Conservation (phyloP, 2,797 vertebrate species). For the Semotilus atromaculatus region DNA sequence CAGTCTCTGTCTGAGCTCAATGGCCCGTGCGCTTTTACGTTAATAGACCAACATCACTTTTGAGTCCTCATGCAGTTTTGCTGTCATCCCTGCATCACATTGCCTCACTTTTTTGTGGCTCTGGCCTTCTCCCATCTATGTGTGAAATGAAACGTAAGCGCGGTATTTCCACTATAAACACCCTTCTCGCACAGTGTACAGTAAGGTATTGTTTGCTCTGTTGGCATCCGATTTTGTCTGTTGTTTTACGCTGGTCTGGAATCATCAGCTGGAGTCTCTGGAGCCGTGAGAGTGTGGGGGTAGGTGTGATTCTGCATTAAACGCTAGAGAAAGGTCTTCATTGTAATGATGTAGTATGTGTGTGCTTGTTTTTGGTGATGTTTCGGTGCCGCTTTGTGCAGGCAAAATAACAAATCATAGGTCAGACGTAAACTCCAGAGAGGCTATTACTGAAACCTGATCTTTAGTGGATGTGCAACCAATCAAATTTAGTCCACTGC, state of each 20-base stretch:
- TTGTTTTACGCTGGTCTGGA: conserved; percentile 41
- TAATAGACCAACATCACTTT: conserved; percentile 9
- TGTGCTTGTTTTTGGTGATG: conserved; percentile 28
- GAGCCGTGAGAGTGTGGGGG: conserved; percentile 11
- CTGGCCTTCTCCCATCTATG: background rate
- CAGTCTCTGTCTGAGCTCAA: conserved; percentile 1
- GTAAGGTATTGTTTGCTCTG: conserved; percentile 22
- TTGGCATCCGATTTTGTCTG: conserved; percentile 32
- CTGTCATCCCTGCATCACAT: conserved; percentile 1
- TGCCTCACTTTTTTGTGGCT: background rate
- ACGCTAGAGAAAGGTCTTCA: conserved; percentile 6
- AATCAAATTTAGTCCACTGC: conserved; percentile 54
- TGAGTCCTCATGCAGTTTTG: background rate
- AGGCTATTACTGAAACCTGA: conserved; percentile 48
- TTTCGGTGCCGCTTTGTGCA: conserved; percentile 15
- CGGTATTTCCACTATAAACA: conserved; percentile 24
- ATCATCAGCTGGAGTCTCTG: conserved; percentile 35
- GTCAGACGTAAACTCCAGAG: conserved; percentile 47
- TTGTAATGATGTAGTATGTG: conserved; percentile 24
- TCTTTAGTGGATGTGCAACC: conserved; percentile 49
- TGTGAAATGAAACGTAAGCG: conserved; percentile 18
- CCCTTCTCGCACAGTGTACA: background rate
- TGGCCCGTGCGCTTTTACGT: background rate
- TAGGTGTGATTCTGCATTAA: conserved; percentile 39
- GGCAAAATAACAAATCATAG: conserved; percentile 44